phyloP scores from a whole-genome alignment of 2,113 vertebrate species.

The Nicator chloris region DNA sequence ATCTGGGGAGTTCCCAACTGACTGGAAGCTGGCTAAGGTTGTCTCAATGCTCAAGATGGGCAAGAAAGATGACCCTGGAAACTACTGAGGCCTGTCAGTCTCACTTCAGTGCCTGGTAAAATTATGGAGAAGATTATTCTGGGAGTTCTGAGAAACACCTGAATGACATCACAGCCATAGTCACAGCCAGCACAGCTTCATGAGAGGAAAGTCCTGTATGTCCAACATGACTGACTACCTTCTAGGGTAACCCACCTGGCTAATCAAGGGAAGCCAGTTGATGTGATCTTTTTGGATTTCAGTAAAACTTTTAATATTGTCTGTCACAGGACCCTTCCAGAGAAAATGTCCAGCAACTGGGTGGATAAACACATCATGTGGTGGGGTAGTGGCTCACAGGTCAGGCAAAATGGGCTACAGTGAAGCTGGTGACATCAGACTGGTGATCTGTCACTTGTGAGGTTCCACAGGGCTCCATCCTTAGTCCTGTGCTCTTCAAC shows the following conservation, averaged over 20 bases:
- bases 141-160: not conserved
- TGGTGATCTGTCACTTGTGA: too few species aligned
- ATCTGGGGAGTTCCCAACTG: too few species aligned
- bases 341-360: not conserved
- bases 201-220: not conserved
- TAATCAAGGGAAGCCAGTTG: not conserved
- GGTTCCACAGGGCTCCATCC: not conserved
- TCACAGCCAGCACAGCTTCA: not conserved
- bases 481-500: not conserved
- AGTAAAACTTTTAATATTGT: not conserved
- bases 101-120: not conserved
- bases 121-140: not conserved
- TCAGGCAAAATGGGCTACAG: not conserved
- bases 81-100: not conserved
- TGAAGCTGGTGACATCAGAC: not conserved
- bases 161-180: rapidly evolving
- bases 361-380: not conserved
- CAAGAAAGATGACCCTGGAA: not conserved
- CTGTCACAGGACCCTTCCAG: not conserved
- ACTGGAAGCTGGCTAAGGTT: not conserved
- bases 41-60: not conserved
- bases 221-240: not conserved
- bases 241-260: not conserved
- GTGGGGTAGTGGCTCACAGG: not conserved
- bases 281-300: not conserved